These are phyloP conservation scores for Parnassius glacialis DNA, from an alignment of 2,888 invertebrate species.

Conservation along the genomic window DNA sequence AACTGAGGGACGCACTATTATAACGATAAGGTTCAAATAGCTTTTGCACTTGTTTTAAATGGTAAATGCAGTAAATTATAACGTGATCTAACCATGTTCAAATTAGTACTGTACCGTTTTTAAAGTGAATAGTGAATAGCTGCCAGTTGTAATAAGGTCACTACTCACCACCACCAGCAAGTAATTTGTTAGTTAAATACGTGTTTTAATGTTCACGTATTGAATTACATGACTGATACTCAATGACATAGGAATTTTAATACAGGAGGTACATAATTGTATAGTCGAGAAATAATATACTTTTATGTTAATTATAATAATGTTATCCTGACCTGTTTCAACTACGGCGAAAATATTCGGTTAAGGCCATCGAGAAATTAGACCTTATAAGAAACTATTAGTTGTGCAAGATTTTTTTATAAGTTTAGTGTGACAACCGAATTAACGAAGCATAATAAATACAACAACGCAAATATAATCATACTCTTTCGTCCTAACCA, in stretches of 20 bases:
- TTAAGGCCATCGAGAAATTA: no score
- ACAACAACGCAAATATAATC: no score
- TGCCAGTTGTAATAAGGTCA: conserved; percentile 9
- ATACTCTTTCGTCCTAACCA: no score
- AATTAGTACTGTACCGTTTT: conserved; percentile 11
- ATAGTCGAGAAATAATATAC: background rate
- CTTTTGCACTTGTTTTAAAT: background rate
- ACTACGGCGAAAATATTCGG: no score
- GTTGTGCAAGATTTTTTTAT: no score
- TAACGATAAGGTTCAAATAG: conserved; percentile 7
- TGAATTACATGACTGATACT: background rate
- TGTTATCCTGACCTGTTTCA: no score
- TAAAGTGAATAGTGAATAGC: background rate
- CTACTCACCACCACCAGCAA: background rate
- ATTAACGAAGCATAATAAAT: no score
- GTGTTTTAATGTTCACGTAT: background rate
- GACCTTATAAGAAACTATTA: no score
- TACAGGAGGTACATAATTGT: background rate
- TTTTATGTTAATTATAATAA: background rate
- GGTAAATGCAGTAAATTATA: background rate
- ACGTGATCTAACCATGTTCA: background rate
- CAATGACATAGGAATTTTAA: background rate
- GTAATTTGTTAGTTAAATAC: conserved; percentile 14
- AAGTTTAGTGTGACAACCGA: no score
- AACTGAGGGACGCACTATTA: conserved; percentile 9